phyloP scores from a whole-genome alignment of 35 echinoderm and acorn worm genomes.

The Heliocidaris erythrogramma region DNA sequence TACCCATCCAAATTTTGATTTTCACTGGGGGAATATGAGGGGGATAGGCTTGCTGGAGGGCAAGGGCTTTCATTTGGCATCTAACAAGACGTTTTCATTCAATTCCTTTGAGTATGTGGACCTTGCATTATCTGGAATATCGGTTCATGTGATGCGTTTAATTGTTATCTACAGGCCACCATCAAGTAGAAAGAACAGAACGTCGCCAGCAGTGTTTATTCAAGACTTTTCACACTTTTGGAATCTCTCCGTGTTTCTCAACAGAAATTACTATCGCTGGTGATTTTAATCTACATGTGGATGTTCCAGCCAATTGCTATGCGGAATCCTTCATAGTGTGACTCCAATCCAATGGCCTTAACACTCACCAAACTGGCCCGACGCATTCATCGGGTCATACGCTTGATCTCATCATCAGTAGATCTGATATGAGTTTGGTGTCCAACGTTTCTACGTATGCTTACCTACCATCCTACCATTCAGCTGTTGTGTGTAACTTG shows the following conservation, averaged over 20 bases:
- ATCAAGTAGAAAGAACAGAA: not conserved
- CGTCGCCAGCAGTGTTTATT: not conserved
- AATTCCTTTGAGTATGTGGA: conserved; percentile 23
- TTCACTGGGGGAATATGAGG: not conserved
- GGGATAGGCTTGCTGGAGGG: conserved; percentile 28
- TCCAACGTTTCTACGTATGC: not conserved
- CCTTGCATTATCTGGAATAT: not conserved
- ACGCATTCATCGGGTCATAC: not conserved
- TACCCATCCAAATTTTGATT: not conserved
- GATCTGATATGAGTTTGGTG: not conserved
- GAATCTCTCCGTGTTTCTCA: not conserved
- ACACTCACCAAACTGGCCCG: not conserved
- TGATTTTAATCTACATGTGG: too few relatives aligned
- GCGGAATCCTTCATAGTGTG: too few relatives aligned
- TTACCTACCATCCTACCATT: not conserved
- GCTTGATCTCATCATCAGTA: conserved; percentile 15
- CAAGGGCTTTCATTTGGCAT: not conserved
- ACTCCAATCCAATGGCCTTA: not conserved
- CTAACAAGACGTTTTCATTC: conserved; percentile 26
- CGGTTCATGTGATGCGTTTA: conserved; percentile 19
- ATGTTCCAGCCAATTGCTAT: too few relatives aligned
- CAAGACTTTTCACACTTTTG: conserved; percentile 36
- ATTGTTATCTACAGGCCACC: not conserved
- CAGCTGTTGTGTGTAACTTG: not conserved
- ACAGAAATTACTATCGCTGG: not conserved